Evolutionary conservation across 2,888 invertebrate genomes (phyloP), one percentile per base, ranked within the genome.

Genomic region (Phorcus lineatus): DNA sequence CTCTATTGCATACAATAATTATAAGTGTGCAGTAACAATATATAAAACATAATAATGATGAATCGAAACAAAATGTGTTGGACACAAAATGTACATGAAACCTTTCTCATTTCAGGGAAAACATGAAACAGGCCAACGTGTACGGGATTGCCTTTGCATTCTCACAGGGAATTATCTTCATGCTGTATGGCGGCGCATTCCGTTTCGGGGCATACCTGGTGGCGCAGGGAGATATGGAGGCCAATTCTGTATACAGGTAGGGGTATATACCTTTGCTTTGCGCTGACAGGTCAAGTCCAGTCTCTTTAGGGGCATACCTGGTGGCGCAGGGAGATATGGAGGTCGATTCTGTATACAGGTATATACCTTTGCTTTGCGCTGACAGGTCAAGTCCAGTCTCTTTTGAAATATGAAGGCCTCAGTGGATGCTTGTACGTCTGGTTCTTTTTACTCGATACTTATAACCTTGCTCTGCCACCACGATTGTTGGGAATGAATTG

Each of bases 181-280:
- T 89, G 80, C 78, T 88, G 24, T 91, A 91, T 78, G 91, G 85
- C n/a, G 90, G 87, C 7, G 85, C 87, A 1, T 91, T 90, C 82
- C 84, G 89, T 54, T 90, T 90, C 81, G 91, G 91, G 19, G 89
- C 90, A 1, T 90, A 89, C 82, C 85, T 89, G 81, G 89, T 90
- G 0, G 80, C 76, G 6, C 40, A 85, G 11, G 86, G 85, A 4
- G 87, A 89, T 19, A 91, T 91, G 90, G 66, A 82, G 6, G 83
- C 89, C 0, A 84, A 87, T 13, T 82, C 88, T 31, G 90, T 91
- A 0, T 91, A 85, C 84, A 89, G 88, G 90, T 91, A 85, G 84
- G 80, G 66, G 7, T 78, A 22, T n/a, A 7, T n/a, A 47, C 1
- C 47, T 36, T 36, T n/a, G n/a, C n/a, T n/a, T n/a, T n/a, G n/a